These are phyloP conservation scores for Pogonus chalceus DNA, from an alignment of 1,140 invertebrate genomes.

Conservation along the genomic window DNA sequence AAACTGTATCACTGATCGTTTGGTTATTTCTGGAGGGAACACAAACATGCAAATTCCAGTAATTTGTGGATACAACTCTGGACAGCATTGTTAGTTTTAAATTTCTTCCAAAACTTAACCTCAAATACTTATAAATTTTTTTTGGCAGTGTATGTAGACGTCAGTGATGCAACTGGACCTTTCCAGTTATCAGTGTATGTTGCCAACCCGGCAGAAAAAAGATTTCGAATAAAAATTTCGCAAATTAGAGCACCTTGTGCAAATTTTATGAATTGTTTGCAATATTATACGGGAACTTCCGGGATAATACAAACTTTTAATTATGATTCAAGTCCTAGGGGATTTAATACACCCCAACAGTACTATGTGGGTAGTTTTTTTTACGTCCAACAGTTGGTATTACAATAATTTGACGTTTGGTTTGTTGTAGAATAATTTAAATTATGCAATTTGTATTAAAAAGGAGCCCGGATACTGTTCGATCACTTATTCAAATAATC, in stretches of 20 bases:
- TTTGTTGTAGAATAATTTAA: constrained; percentile 59
- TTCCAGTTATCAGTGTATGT: constrained; percentile 55
- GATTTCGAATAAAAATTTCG: constrained; percentile 55
- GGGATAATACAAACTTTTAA: constrained; percentile 63
- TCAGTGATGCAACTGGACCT: constrained; percentile 47
- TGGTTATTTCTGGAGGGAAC: constrained; percentile 59
- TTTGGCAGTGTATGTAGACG: constrained; percentile 61
- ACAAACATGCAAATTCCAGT: constrained; percentile 53
- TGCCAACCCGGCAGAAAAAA: constrained; percentile 37
- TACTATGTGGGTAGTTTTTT: constrained; percentile 43
- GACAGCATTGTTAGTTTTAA: constrained; percentile 55
- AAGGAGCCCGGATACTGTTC: constrained; percentile 51
- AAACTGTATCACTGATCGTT: constrained; percentile 54
- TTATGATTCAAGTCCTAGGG: constrained; percentile 47
- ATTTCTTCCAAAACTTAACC: neutral
- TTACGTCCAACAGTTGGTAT: too few relatives aligned
- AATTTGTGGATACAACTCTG: constrained; percentile 63
- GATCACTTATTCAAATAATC: constrained; percentile 45
- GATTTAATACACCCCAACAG: constrained; percentile 39
- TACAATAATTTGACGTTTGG: constrained; percentile 5
- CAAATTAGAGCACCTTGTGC: constrained; percentile 32
- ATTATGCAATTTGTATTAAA: constrained; percentile 66
- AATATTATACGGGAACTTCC: constrained; percentile 49
- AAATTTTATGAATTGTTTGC: constrained; percentile 52
- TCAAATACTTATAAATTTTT: constrained; percentile 5